A percentile compares a stretch with the other conserved stretches of the same genome.
phyloP scores from a whole-genome alignment of 2,113 vertebrate genomes.

The Leiothrix lutea region DNA sequence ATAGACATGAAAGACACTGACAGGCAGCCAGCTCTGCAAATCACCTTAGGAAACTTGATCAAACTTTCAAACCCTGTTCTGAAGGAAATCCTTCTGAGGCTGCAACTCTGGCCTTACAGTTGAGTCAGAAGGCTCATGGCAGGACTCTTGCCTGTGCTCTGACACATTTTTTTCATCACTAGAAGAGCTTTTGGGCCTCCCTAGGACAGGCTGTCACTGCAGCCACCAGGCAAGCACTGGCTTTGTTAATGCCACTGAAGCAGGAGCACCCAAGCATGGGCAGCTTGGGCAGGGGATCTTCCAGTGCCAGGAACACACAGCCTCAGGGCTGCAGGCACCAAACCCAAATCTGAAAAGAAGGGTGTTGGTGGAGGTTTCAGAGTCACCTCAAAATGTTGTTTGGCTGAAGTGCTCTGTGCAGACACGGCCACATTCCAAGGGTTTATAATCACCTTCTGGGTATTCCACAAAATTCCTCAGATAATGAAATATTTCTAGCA shows the following conservation, averaged over 20 bases:
- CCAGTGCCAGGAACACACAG: not conserved
- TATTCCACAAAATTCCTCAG: constrained; percentile 44
- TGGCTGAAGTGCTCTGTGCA: not conserved
- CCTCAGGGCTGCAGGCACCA: not conserved
- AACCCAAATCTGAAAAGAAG: not conserved
- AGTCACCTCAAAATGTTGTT: not conserved
- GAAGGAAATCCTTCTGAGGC: not conserved
- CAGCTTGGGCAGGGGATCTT: not conserved
- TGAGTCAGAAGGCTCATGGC: not conserved
- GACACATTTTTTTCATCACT: not conserved
- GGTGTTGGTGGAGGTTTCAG: not conserved
- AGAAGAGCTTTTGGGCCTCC: not conserved
- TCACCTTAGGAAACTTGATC: not conserved
- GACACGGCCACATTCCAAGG: not conserved
- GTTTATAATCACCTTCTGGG: constrained; percentile 11
- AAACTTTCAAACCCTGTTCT: not conserved
- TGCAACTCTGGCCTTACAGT: not conserved
- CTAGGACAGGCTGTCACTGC: fast-evolving
- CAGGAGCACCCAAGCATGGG: not conserved
- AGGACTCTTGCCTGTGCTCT: not conserved
- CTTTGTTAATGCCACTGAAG: not conserved
- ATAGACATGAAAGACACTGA: not conserved
- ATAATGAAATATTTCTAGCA: constrained; percentile 41
- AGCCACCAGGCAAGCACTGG: not conserved
- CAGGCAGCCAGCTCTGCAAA: not conserved